A percentile compares a stretch with the other conserved stretches of the same genome.
These are phyloP conservation scores for Rhingia campestris DNA, from an alignment of 2,888 invertebrate species.

Conservation along the genomic window DNA sequence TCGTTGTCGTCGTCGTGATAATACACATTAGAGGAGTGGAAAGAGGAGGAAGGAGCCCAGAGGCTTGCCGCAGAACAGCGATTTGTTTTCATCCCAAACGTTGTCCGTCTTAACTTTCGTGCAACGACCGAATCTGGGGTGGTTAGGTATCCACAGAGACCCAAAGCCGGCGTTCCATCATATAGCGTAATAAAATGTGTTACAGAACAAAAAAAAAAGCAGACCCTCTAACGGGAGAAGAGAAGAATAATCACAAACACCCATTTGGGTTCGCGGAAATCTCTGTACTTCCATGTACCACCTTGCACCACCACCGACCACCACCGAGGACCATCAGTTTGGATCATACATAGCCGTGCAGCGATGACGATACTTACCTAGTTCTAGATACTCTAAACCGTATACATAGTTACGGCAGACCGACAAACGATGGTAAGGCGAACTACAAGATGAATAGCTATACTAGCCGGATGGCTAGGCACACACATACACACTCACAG, in stretches of 20 bases:
- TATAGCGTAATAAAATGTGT: slow-evolving; percentile 59
- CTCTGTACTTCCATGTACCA: slow-evolving; percentile 26
- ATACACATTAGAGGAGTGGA: slow-evolving; percentile 52
- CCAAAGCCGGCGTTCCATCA: slow-evolving; percentile 57
- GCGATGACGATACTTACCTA: slow-evolving; percentile 58
- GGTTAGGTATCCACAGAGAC: slow-evolving; percentile 32
- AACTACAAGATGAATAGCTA: slow-evolving; percentile 50
- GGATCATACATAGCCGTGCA: slow-evolving; percentile 27
- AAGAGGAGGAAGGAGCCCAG: slow-evolving; percentile 27
- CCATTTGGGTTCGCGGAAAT: slow-evolving; percentile 60
- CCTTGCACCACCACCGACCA: not conserved
- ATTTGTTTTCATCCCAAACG: slow-evolving; percentile 68
- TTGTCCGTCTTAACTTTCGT: slow-evolving; percentile 64
- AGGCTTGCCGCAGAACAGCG: slow-evolving; percentile 64
- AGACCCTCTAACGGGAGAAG: slow-evolving; percentile 19
- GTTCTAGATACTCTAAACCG: slow-evolving; percentile 49
- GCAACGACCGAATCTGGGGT: slow-evolving; percentile 51
- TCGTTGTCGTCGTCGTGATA: slow-evolving; percentile 34
- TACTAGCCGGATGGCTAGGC: slow-evolving; percentile 5
- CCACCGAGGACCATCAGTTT: slow-evolving; percentile 3
- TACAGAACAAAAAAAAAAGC: slow-evolving; percentile 24
- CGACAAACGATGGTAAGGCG: slow-evolving; percentile 36
- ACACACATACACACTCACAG: not conserved
- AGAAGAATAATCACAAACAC: slow-evolving; percentile 53
- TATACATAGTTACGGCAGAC: slow-evolving; percentile 27